These are phyloP conservation scores for Drosophila algonquin DNA, from an alignment of 2,888 invertebrate genomes.

Conservation along the genomic window DNA sequence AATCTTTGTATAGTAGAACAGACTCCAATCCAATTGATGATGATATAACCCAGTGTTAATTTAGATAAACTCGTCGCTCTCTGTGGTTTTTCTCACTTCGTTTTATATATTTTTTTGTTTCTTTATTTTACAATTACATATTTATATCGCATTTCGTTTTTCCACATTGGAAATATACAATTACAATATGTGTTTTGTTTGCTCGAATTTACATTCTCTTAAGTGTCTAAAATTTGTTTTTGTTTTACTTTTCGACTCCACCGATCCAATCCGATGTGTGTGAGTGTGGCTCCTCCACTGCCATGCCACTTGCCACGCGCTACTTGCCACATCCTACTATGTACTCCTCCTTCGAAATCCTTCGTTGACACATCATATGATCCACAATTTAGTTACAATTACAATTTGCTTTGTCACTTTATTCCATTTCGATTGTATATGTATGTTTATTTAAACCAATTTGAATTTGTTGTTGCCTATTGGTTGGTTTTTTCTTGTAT, in stretches of 20 bases:
- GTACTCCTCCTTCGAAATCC: slow-evolving; percentile 15
- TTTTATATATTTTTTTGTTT: slow-evolving; percentile 78
- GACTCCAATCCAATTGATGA: too few relatives aligned
- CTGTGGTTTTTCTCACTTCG: slow-evolving; percentile 39
- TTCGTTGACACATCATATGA: slow-evolving; percentile 52
- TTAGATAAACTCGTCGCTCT: background rate
- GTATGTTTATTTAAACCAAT: slow-evolving; percentile 25
- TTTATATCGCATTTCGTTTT: slow-evolving; percentile 77
- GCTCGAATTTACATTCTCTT: slow-evolving; percentile 74
- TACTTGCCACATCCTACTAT: slow-evolving; percentile 28
- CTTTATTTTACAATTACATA: slow-evolving; percentile 82
- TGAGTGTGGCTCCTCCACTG: slow-evolving; percentile 13
- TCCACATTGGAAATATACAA: slow-evolving; percentile 69
- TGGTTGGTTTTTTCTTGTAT: slow-evolving; percentile 37
- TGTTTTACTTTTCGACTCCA: slow-evolving; percentile 46
- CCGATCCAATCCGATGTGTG: background rate
- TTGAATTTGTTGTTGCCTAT: slow-evolving; percentile 44
- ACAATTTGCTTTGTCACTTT: slow-evolving; percentile 69
- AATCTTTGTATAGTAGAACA: background rate
- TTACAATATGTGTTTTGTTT: slow-evolving; percentile 42
- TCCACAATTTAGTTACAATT: slow-evolving; percentile 59
- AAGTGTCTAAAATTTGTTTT: slow-evolving; percentile 69
- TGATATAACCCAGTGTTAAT: background rate
- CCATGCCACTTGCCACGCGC: slow-evolving; percentile 55
- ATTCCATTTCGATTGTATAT: slow-evolving; percentile 50